Base-by-base conservation (phyloP, 2,797 vertebrate genomes). In the Rhyacichthys aspro region DNA sequence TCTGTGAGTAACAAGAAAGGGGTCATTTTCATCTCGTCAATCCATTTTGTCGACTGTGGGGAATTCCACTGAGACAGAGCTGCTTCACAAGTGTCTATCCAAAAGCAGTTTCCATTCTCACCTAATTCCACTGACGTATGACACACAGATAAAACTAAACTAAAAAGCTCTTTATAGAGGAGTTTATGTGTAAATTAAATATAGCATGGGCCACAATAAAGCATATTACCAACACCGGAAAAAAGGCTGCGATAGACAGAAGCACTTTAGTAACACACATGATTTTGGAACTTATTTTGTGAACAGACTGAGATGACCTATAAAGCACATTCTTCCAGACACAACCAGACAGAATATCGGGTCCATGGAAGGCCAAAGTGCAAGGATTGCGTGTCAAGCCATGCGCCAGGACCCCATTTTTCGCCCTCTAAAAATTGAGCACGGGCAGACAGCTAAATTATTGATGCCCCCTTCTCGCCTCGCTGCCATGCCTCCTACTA, bases 361-460 rank as follows among this genome's bases (percentile, higher is more conserved):
- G 6, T 12, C 17, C 19, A 28, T 14, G 5, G 38, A 37, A 60
- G 32, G 49, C 48, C 49, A 56, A 61, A 56, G 41, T 61, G 36
- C 9, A 60, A 11, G 12, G 36, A 18, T 15, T 16, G 69, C 63
- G n/a, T 68, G 60, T 71, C 43, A 76, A 67, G 52, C 28, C 33
- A 19, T 14, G 36, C 48, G 37, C 67, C 23, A 15, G 56, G 43
- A 46, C 60, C 28, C 36, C 55, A 34, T 59, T 18, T 34, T 52
- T 38, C 37, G 19, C 49, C 49, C 55, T 72, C 43, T 63, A 32
- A 62, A 70, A 72, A 50, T 53, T 68, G 15, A 52, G 45, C 14
- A 0, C 16, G 55, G 54, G 54, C 52, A 72, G 74, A 70, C 52
- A 10, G 28, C 18, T 91, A 64, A 67, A 92, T 90, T 76, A 90